A percentile compares a stretch with the other conserved stretches of the same genome.
Evolutionary conservation across 2,113 vertebrate genomes (phyloP).

Genomic region (Melanerpes aurifrons): DNA sequence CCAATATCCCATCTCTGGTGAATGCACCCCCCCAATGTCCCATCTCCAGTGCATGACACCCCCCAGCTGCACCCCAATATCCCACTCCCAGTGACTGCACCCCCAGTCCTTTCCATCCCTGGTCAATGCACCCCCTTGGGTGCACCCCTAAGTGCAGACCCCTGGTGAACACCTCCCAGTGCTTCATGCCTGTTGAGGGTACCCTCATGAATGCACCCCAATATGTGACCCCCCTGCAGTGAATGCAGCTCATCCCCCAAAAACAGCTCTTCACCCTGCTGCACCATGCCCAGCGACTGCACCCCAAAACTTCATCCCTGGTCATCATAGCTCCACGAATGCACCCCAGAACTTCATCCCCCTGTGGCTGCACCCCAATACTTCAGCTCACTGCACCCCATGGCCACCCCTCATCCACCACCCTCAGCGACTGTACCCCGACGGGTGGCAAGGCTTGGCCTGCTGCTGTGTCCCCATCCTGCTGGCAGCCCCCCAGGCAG

Average conservation of each 20-base stretch:
- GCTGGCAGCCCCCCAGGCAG: accelerated
- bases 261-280: not conserved
- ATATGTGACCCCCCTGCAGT: too few species aligned
- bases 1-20: not conserved
- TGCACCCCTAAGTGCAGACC: too few species aligned
- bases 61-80: not conserved
- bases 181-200: not conserved
- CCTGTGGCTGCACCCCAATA: too few species aligned
- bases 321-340: not conserved
- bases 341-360: not conserved
- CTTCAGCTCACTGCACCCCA: not conserved
- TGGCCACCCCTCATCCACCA: not conserved
- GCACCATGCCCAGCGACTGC: not conserved
- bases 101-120: too few species aligned
- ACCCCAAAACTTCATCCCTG: not conserved
- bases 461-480: accelerated
- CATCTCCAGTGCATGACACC: too few species aligned
- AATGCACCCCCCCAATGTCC: too few species aligned
- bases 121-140: too few species aligned
- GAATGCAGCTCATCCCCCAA: not conserved
- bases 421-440: not conserved
- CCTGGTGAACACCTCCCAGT: not conserved
- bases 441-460: not conserved
- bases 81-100: too few species aligned
- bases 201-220: not conserved